These are phyloP conservation scores for Apodemia hepburni DNA, from an alignment of 2,888 invertebrate genomes.

Conservation along the genomic window DNA sequence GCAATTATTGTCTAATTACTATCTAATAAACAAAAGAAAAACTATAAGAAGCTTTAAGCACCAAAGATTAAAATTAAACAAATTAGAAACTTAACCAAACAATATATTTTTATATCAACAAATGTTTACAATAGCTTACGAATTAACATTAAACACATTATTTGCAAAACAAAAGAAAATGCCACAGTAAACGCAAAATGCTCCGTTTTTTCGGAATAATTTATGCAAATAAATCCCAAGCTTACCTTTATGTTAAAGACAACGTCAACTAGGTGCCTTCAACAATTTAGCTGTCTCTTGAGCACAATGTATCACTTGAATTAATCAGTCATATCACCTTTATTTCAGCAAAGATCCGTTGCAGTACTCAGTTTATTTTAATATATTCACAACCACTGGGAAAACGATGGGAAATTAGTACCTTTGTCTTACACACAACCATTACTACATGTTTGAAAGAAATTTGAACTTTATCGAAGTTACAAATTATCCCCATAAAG, in stretches of 20 bases:
- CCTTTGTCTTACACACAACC: conserved; percentile 47
- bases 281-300: not conserved
- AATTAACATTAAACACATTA: not conserved
- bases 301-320: conserved; percentile 37
- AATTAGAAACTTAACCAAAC: not conserved
- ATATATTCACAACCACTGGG: conserved; percentile 71
- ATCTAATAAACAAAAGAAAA: not conserved
- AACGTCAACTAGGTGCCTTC: not conserved
- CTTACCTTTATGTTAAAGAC: conserved; percentile 9
- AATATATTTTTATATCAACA: not conserved
- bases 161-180: not conserved
- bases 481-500: not conserved
- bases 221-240: not conserved
- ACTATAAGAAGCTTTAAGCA: no score
- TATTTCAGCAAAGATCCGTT: conserved; percentile 53
- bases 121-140: not conserved
- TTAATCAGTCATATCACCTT: conserved; percentile 48
- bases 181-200: not conserved
- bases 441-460: conserved; percentile 36
- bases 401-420: conserved; percentile 53
- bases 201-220: not conserved
- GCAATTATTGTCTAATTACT: not conserved
- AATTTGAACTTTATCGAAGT: conserved; percentile 14
- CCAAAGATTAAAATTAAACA: not conserved
- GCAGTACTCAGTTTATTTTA: conserved; percentile 54